Evolutionary conservation across 2,797 vertebrate genomes (phyloP), one percentile per base, ranked within the genome.

Genomic region (Galago senegalensis): DNA sequence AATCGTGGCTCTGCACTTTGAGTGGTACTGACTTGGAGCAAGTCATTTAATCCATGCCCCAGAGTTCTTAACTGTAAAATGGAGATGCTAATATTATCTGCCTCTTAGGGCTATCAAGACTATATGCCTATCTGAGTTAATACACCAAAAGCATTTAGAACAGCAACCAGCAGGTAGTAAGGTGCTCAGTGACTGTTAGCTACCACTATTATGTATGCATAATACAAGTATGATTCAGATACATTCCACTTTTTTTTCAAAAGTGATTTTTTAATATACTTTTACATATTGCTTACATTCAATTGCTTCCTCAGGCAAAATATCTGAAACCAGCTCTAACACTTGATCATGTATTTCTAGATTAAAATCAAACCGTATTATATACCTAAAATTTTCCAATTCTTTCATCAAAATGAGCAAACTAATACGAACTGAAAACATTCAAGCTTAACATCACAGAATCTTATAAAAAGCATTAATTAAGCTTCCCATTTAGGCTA

Each of bases 401-500:
- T 93, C 75, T 87, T 86, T 94, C 79, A 75, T 85, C 93, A 94
- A 96, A 95, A 95, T 81, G 80, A 75, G 85, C 73, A 91, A 91
- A 87, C 67, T 31, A 87, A 69, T 31, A 61, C 9, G 37, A 96
- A 92, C 23, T 58, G 46, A 96, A 97, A 96, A 96, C 96, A 91
- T 43, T 1, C 77, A 86, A 91, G 94, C 73, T 97, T 83, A 8
- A 17, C 82, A 97, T 91, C 89, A 85, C 72, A 91, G 91, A 79
- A 79, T 91, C 93, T 96, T 89, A 65, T 61, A 95, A 92, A 96
- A 97, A 43, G 92, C 89, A 96, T 87, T 97, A 89, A 97, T 86
- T 73, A 97, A 89, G 96, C 94, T 95, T 97, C 98, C 97, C 96
- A 40, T 97, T 95, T 97, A 97, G 96, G 53, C 95, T 63, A 90